Base-by-base conservation (phyloP, 2,113 vertebrate genomes). In the Formicarius rufipectus region DNA sequence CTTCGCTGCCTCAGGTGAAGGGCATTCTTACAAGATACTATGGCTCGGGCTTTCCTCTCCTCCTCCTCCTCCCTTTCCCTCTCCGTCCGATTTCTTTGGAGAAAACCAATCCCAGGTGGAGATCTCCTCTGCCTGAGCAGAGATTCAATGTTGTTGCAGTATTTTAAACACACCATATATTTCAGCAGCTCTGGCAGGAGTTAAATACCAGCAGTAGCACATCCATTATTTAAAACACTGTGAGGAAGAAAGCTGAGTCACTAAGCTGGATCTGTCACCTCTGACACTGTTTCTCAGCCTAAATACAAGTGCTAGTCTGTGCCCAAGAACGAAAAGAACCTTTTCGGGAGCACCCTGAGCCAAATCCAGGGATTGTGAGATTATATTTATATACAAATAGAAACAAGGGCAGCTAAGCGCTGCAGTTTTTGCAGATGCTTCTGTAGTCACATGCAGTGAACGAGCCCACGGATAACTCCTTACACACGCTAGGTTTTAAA, bases 221-320 rank as follows among this genome's bases (percentile, higher is more conserved):
- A 89, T 92, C 64, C 74, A 86, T 90, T 86, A 95, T 90, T 92
- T 90, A 90, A 84, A 89, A 87, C 24, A 68, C 23, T 0, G 6
- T 2, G 73, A 82, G 66, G 88, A 84, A 84, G 79, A 94, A 73
- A 80, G 86, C 92, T 90, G 93, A 96, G 80, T 93, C 92, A 93
- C 88, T 68, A 64, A 40, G 77, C 83, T 84, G 88, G 39, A 87
- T 78, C 76, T 5, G 5, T 64, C 69, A 92, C 76, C 95, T 74
- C 42, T 83, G 83, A 91, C 85, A 74, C 52, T 17, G 44, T 45
- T 96, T 82, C 83, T 84, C 85, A 80, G 72, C 66, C 62, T 83
- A 89, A 90, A 83, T 20, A 55, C 33, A 73, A 91, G 72, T 7
- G 50, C 82, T 63, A 67, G 79, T 44, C 85, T 37, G n/a, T 40